Base-by-base conservation (phyloP, 92 coral and sea anemone species). In the Galaxea fascicularis region DNA sequence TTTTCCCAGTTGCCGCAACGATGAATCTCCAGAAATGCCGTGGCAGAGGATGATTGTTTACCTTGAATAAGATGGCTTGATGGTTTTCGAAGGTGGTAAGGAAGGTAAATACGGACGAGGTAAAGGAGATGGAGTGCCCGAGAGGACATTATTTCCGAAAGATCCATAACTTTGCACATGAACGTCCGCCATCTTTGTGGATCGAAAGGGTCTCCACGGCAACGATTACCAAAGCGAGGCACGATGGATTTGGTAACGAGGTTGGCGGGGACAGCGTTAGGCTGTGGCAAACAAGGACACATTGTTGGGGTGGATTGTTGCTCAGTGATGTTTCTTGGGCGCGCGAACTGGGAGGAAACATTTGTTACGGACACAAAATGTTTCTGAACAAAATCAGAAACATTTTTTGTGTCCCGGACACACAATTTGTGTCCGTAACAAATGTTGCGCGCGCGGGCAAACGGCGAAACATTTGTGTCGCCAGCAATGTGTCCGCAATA, bases 81-180 rank as follows among this genome's bases (percentile, higher is more conserved):
- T 90, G 47, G 98, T 94, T 80, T 92, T 96, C 5, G 69, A 66
- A 31, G 98, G 98, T 51, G 98, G 98, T 45, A 96, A 79, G 27
- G 98, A 87, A 18, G 98, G 98, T 79, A 96, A 80, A 92, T 96
- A 96, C 14, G 98, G 98, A 26, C 94, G 92, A 60, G 98, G 98
- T 64, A 96, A 83, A 31, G 98, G 98, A 27, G 98, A 90, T 39
- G 98, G 98, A 11, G 95, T 87, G n/a, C 98, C 98, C 35, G 93
- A 84, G 57, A 94, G 62, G 67, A 94, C 86, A 70, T 87, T 85
- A 31, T 85, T 88, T 56, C 64, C 52, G 84, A 91, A 53, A 56
- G 78, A 67, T 15, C 85, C 82, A 28, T 71, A 45, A 67, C 93
- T 88, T 69, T 59, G 74, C n/a, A 90, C 79, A n/a, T 89, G 90